Conservation (phyloP, 2,888 invertebrate species). For the Atethmia centrago region DNA sequence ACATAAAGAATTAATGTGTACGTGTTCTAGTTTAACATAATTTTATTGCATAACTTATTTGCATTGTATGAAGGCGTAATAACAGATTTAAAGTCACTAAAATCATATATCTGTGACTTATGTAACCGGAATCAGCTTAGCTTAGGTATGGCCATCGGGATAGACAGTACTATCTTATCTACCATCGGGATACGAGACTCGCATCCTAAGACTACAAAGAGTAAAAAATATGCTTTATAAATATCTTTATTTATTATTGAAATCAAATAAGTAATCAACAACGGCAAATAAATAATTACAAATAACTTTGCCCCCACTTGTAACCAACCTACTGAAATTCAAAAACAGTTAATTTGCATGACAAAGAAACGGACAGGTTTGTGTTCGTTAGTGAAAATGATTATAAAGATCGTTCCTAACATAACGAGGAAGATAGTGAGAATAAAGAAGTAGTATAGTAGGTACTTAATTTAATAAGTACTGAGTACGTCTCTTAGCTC, state of each 20-base stretch:
- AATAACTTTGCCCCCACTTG: too few species aligned
- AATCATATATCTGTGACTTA: too few species aligned
- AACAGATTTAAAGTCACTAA: too few species aligned
- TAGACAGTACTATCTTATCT: neutral
- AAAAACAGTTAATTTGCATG: neutral
- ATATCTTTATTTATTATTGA: neutral
- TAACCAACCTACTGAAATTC: neutral
- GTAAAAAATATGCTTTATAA: neutral
- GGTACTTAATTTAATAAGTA: neutral
- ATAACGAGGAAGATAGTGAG: neutral
- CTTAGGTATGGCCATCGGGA: neutral
- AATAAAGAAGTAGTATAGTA: neutral
- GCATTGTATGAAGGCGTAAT: too few species aligned
- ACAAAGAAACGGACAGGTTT: neutral
- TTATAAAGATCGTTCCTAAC: neutral
- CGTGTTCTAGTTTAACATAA: too few species aligned
- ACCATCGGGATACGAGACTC: neutral
- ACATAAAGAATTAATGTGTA: too few species aligned
- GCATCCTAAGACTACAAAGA: neutral
- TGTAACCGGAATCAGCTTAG: neutral
- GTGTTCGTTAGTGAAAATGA: neutral
- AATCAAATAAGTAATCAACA: too few species aligned
- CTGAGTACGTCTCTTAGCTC: conserved; percentile 15
- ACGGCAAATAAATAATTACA: too few species aligned
- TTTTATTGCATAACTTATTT: too few species aligned